Evolutionary conservation across 2,113 vertebrate genomes (phyloP).

Genomic region (Neodon shergylaensis): DNA sequence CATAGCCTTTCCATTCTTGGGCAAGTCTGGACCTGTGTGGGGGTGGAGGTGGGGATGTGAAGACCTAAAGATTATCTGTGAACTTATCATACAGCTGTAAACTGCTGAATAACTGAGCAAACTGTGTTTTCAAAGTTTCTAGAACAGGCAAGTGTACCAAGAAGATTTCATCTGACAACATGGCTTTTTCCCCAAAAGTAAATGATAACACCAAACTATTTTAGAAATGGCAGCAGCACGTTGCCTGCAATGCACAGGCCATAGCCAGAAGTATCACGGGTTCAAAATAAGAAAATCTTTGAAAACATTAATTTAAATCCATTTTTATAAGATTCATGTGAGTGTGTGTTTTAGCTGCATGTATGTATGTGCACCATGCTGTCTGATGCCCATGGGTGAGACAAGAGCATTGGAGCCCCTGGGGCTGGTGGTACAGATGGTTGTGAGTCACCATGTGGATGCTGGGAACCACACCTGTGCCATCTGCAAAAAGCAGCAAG

Average conservation of each 20-base stretch:
- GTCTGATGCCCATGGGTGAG: not conserved
- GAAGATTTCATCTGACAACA: not conserved
- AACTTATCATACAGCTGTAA: not conserved
- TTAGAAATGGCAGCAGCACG: not conserved
- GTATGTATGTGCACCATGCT: not conserved
- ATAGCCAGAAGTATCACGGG: not conserved
- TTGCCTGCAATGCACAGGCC: accelerated
- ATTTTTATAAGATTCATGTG: not conserved
- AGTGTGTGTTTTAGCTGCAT: not conserved
- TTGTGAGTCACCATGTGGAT: not conserved
- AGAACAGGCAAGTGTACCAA: not conserved
- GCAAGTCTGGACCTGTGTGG: too few relatives aligned
- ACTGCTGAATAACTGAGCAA: not conserved
- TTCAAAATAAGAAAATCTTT: not conserved
- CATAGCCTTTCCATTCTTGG: too few relatives aligned
- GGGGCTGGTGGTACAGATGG: not conserved
- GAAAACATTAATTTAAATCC: not conserved
- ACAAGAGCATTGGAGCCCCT: not conserved
- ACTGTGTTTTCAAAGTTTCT: not conserved
- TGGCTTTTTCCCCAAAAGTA: not conserved
- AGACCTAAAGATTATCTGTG: not conserved
- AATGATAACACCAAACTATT: not conserved
- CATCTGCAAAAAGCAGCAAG: not conserved
- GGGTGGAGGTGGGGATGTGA: not conserved
- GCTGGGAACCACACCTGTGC: not conserved